phyloP scores from a whole-genome alignment of 2,797 vertebrate genomes.

The Pogonophryne albipinna region DNA sequence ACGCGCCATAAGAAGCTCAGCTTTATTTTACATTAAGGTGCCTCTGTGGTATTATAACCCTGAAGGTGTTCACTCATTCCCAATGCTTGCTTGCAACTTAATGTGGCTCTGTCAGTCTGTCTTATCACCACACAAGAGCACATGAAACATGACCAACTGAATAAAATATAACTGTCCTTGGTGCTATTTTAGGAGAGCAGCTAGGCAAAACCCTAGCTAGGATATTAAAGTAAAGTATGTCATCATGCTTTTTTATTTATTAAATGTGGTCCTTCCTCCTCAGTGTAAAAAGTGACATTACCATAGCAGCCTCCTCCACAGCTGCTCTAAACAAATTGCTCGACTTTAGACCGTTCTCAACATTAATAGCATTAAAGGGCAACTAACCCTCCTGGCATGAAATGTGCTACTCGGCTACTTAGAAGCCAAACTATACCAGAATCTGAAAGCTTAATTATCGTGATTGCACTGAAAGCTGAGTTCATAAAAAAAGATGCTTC shows the following conservation, averaged over 20 bases:
- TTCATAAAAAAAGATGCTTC: constrained; percentile 45
- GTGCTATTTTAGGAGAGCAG: constrained; percentile 8
- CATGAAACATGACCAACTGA: not conserved
- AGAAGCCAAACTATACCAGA: constrained; percentile 46
- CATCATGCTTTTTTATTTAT: not conserved
- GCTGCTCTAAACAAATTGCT: constrained; percentile 24
- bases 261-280: not conserved
- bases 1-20: no score
- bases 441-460: constrained; percentile 62
- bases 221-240: not conserved
- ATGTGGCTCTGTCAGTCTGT: constrained; percentile 8
- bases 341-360: constrained; percentile 10
- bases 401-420: constrained; percentile 38
- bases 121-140: not conserved
- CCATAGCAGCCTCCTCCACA: not conserved
- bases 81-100: not conserved
- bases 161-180: not conserved
- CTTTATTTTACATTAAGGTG: constrained; percentile 26
- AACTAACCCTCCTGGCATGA: constrained; percentile 18
- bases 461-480: constrained; percentile 31
- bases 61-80: not conserved
- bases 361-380: constrained; percentile 18
- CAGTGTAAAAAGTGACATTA: not conserved
- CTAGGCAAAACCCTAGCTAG: not conserved
- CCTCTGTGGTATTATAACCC: constrained; percentile 16